Base-by-base conservation (phyloP, 1,140 invertebrate species). In the Panulirus ornatus region DNA sequence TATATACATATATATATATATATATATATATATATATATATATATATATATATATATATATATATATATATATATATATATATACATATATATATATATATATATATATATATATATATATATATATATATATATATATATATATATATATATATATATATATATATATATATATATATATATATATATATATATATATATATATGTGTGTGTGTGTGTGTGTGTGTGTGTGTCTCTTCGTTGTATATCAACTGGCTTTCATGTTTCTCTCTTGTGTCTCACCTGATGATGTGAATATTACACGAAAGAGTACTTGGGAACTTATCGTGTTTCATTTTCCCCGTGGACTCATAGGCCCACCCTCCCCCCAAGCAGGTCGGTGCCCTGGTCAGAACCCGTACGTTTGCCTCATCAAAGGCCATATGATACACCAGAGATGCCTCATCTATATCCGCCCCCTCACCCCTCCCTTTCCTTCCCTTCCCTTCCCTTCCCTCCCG, bases 1-100 rank as follows among this genome's bases (percentile, higher is more conserved):
- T 34, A 70, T 34, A 70, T 70, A 27, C 6, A 27, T 70, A 34
- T 70, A 70, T 8, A 27, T 27, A 70, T 70, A 70, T 70, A 34
- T 70, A 70, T 70, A 34, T 70, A 70, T n/a, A 70, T 70, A 70
- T 70, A 70, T 70, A 70, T 70, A 70, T 70, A 70, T 70, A 70
- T 70, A 70, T n/a, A 70, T 70, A 70, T 70, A 70, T 70, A 70
- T 70, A 70, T 70, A 40, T 76, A 40, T 76, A 40, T 76, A 40
- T 76, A 40, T 8, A 40, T 76, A 40, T 76, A 40, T 38, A 40
- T 76, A 40, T 76, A 40, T 38, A 40, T 76, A 40, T 76, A 40
- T 38, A 40, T 76, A 40, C 30, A 40, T 38, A 40, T 76, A 40
- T 76, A 40, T 38, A 40, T 36, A 42, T 76, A 38, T 3, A 38